Evolutionary conservation across 2,113 vertebrate genomes (phyloP), one percentile per base, ranked within the genome.

Genomic region (Dendropsophus ebraccatus): DNA sequence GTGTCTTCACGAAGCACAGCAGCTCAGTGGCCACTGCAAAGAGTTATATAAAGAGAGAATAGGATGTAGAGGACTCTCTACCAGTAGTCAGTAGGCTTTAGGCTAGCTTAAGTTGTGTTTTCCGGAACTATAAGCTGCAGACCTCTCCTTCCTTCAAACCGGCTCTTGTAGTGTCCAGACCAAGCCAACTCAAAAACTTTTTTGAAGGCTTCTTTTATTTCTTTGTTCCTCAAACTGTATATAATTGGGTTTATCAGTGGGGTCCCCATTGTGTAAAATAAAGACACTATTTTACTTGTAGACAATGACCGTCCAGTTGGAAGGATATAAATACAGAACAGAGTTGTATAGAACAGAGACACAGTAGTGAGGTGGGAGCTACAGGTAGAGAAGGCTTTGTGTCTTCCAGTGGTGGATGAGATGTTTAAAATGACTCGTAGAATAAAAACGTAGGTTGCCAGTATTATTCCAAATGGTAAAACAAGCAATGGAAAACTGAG

Each of bases 381-480:
- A 23, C 82, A 84, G 35, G 82, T 75, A 25, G 82, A 84, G 54
- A 84, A 84, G 70, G 82, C 82, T 74, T 84, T 84, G 16, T 76
- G 72, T 62, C 72, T 84, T 17, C 52, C 83, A 16, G 1, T 65
- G 21, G 19, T 21, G 4, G 83, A 77, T 47, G 37, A 8, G 13
- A 84, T 84, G 19, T 60, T 84, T 16, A 84, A 58, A 23, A 84
- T 60, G 2, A 45, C 37, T 9, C 9, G 8, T 25, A 60, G 16
- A 67, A 84, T 84, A 50, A 8, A 50, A 23, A 84, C 4, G 35
- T 84, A 84, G 12, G 83, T 75, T 2, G 49, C 23, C 6, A 21
- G 21, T 28, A 84, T 84, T 4, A 84, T 13, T 16, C 49, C 45
- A 50, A 84, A 62, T 28, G 73, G 60, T 23, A 56, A 13, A 52